Conservation (phyloP, 2,797 vertebrate species). For the Dendrocincla fuliginosa region DNA sequence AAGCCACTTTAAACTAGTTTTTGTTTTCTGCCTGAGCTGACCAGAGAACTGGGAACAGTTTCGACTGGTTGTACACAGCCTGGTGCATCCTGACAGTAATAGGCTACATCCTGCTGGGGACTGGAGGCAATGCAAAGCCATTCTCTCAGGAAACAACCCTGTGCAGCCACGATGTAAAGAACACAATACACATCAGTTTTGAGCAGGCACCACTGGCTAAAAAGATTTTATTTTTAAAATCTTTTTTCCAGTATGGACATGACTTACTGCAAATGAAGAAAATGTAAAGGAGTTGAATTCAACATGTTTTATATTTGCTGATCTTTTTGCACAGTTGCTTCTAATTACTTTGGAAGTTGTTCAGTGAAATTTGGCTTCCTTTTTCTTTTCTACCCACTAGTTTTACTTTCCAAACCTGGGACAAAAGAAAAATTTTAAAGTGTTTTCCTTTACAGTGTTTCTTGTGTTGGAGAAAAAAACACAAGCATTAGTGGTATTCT, state of each 20-base stretch:
- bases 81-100: not conserved
- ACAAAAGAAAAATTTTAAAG: not conserved
- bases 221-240: not conserved
- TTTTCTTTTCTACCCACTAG: not conserved
- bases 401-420: not conserved
- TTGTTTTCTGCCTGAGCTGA: not conserved
- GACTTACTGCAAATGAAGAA: not conserved
- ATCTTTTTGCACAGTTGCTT: not conserved
- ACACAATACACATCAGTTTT: not conserved
- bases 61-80: not conserved
- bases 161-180: not conserved
- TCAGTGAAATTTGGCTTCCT: not conserved
- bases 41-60: not conserved
- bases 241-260: not conserved
- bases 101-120: not conserved
- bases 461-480: not conserved
- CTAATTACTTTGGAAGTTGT: not conserved
- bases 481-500: not conserved
- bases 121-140: not conserved
- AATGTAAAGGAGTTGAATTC: not conserved
- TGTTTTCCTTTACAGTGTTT: not conserved
- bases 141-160: constrained; percentile 1
- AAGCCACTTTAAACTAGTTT: not conserved
- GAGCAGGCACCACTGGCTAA: not conserved
- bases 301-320: not conserved